phyloP scores from a whole-genome alignment of 2,113 vertebrate species.

The Oncorhynchus tshawytscha region DNA sequence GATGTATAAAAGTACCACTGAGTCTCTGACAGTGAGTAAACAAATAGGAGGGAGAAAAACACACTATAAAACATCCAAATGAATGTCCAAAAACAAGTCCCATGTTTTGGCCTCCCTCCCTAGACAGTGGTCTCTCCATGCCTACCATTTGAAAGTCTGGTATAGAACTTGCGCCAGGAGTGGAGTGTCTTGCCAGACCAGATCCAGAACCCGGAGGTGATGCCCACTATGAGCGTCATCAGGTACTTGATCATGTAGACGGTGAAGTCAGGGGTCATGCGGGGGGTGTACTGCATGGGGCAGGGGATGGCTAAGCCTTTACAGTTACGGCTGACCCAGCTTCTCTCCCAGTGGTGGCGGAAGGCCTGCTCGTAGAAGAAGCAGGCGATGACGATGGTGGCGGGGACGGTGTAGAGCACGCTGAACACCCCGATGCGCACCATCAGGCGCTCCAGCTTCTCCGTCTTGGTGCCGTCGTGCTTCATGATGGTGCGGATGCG shows the following conservation, averaged over 20 bases:
- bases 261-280: constrained; percentile 94
- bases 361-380: constrained; percentile 99
- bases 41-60: constrained; percentile 21
- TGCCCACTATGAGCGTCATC: constrained; percentile 98
- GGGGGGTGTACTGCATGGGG: constrained; percentile 81
- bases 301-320: constrained; percentile 92
- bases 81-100: neutral
- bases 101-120: neutral
- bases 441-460: constrained; percentile 96
- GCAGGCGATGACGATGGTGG: constrained; percentile 96
- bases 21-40: constrained; percentile 23
- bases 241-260: constrained; percentile 99
- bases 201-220: constrained; percentile 99
- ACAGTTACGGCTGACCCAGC: constrained; percentile 94
- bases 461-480: constrained; percentile 93
- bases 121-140: constrained; percentile 94
- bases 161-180: constrained; percentile 96
- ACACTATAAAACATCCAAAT: constrained; percentile 3
- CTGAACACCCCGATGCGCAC: constrained; percentile 97
- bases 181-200: constrained; percentile 99
- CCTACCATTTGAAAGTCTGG: constrained; percentile 86
- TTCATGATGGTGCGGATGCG: constrained; percentile 99
- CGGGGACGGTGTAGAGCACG: constrained; percentile 95
- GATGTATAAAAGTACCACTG: constrained; percentile 9
- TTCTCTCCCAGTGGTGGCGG: constrained; percentile 91